These are phyloP conservation scores for Bucorvus abyssinicus DNA, from an alignment of 2,797 vertebrate genomes.

Conservation along the genomic window DNA sequence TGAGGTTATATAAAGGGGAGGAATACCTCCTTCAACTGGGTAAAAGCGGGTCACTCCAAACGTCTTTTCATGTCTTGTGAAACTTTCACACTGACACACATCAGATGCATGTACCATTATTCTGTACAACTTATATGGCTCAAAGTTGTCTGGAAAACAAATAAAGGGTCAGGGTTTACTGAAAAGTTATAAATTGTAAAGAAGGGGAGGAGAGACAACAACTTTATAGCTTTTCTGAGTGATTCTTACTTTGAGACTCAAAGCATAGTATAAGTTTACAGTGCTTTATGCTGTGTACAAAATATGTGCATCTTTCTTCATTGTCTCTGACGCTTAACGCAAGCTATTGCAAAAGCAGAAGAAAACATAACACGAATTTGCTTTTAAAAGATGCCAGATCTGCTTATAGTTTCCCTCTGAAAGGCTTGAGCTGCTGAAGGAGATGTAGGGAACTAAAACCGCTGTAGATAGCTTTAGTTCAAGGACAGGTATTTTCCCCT, in stretches of 20 bases:
- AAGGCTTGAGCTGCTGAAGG: background rate
- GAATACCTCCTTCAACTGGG: slow-evolving; percentile 80
- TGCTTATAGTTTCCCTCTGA: background rate
- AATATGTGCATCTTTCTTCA: background rate
- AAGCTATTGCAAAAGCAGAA: background rate
- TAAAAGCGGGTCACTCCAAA: slow-evolving; percentile 76
- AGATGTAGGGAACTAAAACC: background rate
- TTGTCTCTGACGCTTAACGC: background rate
- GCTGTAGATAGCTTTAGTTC: background rate
- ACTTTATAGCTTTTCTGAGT: background rate
- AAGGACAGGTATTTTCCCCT: background rate
- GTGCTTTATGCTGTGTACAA: background rate
- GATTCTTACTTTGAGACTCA: background rate
- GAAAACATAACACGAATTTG: accelerated
- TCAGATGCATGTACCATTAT: slow-evolving; percentile 74
- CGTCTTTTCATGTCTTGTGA: slow-evolving; percentile 74
- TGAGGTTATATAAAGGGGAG: background rate
- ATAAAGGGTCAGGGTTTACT: background rate
- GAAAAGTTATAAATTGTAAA: background rate
- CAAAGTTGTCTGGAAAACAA: slow-evolving; percentile 67
- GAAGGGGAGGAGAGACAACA: background rate
- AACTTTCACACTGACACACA: slow-evolving; percentile 72
- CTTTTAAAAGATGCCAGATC: background rate
- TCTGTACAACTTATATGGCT: slow-evolving; percentile 78
- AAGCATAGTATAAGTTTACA: background rate